phyloP scores from a whole-genome alignment of 2,113 vertebrate species.

The Ceyx cyanopectus region DNA sequence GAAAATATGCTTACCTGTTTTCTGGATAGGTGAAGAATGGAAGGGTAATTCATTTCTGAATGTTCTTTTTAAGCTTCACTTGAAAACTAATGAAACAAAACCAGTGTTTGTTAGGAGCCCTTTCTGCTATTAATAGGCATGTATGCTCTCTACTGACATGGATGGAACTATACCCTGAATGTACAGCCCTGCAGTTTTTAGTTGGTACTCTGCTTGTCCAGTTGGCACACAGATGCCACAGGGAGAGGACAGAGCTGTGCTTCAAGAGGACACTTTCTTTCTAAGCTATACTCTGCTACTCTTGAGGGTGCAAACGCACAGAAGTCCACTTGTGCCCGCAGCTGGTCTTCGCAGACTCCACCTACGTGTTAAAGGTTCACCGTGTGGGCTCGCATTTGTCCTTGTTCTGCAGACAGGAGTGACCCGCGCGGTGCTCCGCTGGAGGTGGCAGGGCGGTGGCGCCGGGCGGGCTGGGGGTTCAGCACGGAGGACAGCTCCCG shows the following conservation, averaged over 20 bases:
- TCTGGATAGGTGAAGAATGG: background rate
- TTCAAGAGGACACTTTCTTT: background rate
- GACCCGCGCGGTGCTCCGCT: too few species aligned
- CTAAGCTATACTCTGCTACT: background rate
- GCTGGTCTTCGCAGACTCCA: background rate
- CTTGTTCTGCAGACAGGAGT: background rate
- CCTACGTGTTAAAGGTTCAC: background rate
- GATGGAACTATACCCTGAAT: background rate
- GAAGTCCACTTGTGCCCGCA: background rate
- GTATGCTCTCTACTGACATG: rapidly evolving
- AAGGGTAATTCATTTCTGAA: background rate
- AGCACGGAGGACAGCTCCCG: background rate
- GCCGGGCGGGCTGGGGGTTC: background rate
- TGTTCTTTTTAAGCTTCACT: background rate
- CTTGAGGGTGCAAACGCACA: background rate
- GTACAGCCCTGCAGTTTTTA: background rate
- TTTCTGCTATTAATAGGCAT: background rate
- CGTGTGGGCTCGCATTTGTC: background rate
- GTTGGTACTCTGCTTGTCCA: background rate
- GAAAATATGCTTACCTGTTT: background rate
- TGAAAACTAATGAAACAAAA: background rate
- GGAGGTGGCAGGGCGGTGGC: background rate
- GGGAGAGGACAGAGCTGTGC: background rate
- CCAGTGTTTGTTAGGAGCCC: background rate
- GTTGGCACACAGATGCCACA: background rate